Base-by-base conservation (phyloP, 2,888 invertebrate genomes). In the Standfussiana lucernea region DNA sequence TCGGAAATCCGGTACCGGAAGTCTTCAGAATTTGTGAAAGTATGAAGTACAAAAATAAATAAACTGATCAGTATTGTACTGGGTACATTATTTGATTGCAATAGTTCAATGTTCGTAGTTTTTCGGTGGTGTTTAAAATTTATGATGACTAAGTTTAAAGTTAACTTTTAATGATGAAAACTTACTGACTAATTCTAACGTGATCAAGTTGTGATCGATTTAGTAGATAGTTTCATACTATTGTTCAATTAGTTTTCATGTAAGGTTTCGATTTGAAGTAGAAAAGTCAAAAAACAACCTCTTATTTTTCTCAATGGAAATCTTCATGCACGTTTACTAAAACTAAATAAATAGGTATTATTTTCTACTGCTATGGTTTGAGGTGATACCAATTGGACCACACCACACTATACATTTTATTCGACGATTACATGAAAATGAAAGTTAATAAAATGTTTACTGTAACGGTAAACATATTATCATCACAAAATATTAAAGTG, bases 1-100 rank as follows among this genome's bases (percentile, higher is more conserved):
- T 3, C 53, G 80, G 80, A 84, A 69, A 84, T 84, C 62, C 56
- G 71, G 35, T 53, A 40, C 15, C 11, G 67, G n/a, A 64, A 40
- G 45, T 6, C 21, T 32, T 37, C 24, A 56, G 21, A 35, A 28
- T 74, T 6, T 24, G 64, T 50, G 42, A 59, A 83, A 59, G 62
- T 61, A 40, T 40, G 35, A 64, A 40, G 64, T 37, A 13, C 24
- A 24, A 37, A 35, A 62, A 37, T 62, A 62, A 62, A 37, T 62
- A 24, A 37, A 53, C n/a, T 24, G 21, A 35, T 5, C 61, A 35
- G 5, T 61, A 5, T 24, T 10, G 21, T 11, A 13, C 62, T 21
- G 35, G 10, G 24, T 62, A 62, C 24, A 24, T 28, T 28, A 56
- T 56, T 28, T 56, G 15, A 56, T 56, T 53, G n/a, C n/a, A n/a